phyloP scores from a whole-genome alignment of 2,797 vertebrate species.

The Pygocentrus nattereri region DNA sequence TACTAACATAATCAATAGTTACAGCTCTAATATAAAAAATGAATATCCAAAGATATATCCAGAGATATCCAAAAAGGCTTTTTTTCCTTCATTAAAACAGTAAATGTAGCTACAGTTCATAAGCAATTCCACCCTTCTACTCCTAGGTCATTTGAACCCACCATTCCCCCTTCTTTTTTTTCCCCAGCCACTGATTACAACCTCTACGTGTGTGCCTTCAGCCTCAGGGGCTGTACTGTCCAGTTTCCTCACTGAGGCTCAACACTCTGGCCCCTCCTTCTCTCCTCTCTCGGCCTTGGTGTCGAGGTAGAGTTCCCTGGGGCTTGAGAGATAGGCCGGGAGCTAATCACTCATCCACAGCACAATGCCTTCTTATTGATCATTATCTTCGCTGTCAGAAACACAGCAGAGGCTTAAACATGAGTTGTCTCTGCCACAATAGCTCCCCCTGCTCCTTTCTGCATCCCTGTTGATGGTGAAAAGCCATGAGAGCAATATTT shows the following conservation, averaged over 20 bases:
- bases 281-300: not conserved
- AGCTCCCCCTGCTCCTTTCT: conserved; percentile 70
- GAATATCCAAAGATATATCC: too few relatives aligned
- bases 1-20: too few relatives aligned
- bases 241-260: not conserved
- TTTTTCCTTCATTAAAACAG: too few relatives aligned
- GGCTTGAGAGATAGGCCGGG: conserved; percentile 80
- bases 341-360: conserved; percentile 89
- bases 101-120: too few relatives aligned
- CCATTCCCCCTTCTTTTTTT: too few relatives aligned
- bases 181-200: too few relatives aligned
- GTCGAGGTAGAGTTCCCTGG: conserved; percentile 72
- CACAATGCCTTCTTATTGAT: conserved; percentile 90
- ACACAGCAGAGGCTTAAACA: conserved; percentile 81
- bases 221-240: not conserved
- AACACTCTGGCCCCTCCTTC: not conserved
- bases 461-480: conserved; percentile 74
- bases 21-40: too few relatives aligned
- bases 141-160: too few relatives aligned
- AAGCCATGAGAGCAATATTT: not conserved
- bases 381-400: conserved; percentile 90
- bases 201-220: not conserved
- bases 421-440: conserved; percentile 78
- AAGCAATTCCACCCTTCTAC: too few relatives aligned
- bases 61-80: too few relatives aligned